These are phyloP conservation scores for Pyrrhia umbra DNA, from an alignment of 2,888 invertebrate genomes.

Conservation along the genomic window DNA sequence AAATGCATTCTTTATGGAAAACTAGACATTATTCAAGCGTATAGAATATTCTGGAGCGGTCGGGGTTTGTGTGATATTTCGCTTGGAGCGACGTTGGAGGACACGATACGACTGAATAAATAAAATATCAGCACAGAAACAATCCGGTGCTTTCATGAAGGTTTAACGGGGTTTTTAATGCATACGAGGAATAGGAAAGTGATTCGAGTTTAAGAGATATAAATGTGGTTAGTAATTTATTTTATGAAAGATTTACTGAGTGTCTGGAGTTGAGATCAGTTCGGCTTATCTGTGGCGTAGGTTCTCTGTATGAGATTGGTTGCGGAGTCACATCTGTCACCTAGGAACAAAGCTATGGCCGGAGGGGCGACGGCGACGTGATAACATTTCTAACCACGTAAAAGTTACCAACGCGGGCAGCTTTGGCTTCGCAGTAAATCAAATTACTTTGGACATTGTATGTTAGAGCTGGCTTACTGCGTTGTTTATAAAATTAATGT, in stretches of 20 bases:
- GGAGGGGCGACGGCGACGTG: conserved; percentile 66
- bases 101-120: conserved; percentile 77
- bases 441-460: conserved; percentile 60
- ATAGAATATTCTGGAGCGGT: conserved; percentile 79
- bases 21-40: conserved; percentile 81
- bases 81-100: conserved; percentile 68
- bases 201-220: conserved; percentile 45
- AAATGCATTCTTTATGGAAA: conserved; percentile 82
- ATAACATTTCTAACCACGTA: conserved; percentile 78
- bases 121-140: conserved; percentile 76
- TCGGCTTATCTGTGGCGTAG: conserved; percentile 53
- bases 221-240: conserved; percentile 61
- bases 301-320: conserved; percentile 68
- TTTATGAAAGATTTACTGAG: conserved; percentile 55
- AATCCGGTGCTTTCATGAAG: conserved; percentile 65
- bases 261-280: conserved; percentile 41
- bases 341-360: conserved; percentile 74
- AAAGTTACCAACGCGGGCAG: conserved; percentile 70
- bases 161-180: conserved; percentile 54
- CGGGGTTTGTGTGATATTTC: conserved; percentile 76
- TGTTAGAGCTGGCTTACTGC: conserved; percentile 24
- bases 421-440: conserved; percentile 61
- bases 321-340: conserved; percentile 73
- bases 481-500: conserved; percentile 16
- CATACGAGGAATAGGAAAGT: conserved; percentile 50